Evolutionary conservation across 2,888 invertebrate species (phyloP), one percentile per base, ranked within the genome.

Genomic region (Chironomus tentans): DNA sequence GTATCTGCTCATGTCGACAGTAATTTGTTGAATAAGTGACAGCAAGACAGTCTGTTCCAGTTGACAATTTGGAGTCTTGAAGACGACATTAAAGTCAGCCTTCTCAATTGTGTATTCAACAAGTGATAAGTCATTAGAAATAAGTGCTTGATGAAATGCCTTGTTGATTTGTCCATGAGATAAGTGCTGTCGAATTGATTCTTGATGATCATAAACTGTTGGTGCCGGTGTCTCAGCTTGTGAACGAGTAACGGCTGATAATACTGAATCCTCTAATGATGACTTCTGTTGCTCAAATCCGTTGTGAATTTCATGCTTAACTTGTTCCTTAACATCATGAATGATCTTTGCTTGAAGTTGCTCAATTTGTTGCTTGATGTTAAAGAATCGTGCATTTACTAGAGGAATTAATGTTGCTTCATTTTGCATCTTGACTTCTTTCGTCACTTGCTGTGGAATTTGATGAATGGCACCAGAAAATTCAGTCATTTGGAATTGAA

Each of bases 1-100:
- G 80, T 95, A 91, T 78, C 91, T 90, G 78, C 88, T 87, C 85
- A 98, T 89, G 81, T 97, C 97, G 0, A 94, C 92, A 18, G 95
- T 93, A 21, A 97, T 88, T 83, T 98, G 98, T 82, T 98, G 97
- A 80, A 98, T 93, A 38, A 98, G 88, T 3, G 97, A 95, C 73
- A 98, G 87, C 78, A 98, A 86, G 77, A 97, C 95, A 80, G 93
- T 93, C 83, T 97, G 97, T 79, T 91, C 91, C 77, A 97, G 88
- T 24, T 89, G 87, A 80, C 93, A 38, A 28, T 28, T 94, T 15
- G 89, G 87, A 7, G 88, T 87, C 13, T 65, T 65, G 84, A 97
- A 94, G 77, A 96, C 91, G 77, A 87, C 87, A 76, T 88, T 87
- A 0, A 93, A 92, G 81, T 94, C 92, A 21, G 94, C 93, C 78